Conservation (phyloP, 1,140 invertebrate genomes). For the Drosophila setifemur region DNA sequence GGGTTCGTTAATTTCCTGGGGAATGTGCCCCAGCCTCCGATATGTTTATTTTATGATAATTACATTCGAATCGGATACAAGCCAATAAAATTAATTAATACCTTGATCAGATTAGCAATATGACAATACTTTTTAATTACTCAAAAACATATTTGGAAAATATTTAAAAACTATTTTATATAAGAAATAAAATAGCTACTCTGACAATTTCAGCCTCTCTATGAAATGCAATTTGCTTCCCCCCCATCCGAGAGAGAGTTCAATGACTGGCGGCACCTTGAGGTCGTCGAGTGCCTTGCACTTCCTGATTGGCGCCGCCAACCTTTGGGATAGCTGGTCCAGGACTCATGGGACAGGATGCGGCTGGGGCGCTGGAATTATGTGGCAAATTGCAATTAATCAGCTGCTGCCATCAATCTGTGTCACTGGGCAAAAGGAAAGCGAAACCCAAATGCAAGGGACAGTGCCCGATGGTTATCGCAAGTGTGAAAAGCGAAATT, state of each 20-base stretch:
- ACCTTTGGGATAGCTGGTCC: conserved; percentile 39
- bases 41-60: conserved; percentile 50
- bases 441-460: conserved; percentile 57
- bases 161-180: too few species aligned
- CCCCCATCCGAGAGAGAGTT: too few species aligned
- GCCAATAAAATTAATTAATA: too few species aligned
- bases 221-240: too few species aligned
- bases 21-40: background rate
- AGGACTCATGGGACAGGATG: background rate
- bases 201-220: too few species aligned
- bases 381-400: conserved; percentile 47
- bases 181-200: too few species aligned
- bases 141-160: too few species aligned
- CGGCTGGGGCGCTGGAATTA: conserved; percentile 14
- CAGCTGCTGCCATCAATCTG: conserved; percentile 53
- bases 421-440: conserved; percentile 75
- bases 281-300: conserved; percentile 45
- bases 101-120: too few species aligned
- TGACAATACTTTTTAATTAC: too few species aligned
- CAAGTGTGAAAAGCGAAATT: conserved; percentile 76
- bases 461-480: conserved; percentile 48
- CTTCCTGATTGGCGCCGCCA: conserved; percentile 50
- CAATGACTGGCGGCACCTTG: conserved; percentile 64
- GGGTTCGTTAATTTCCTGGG: conserved; percentile 13
- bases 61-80: conserved; percentile 42